Conservation (phyloP, 2,888 invertebrate genomes). For the Oligia fasciuncula region DNA sequence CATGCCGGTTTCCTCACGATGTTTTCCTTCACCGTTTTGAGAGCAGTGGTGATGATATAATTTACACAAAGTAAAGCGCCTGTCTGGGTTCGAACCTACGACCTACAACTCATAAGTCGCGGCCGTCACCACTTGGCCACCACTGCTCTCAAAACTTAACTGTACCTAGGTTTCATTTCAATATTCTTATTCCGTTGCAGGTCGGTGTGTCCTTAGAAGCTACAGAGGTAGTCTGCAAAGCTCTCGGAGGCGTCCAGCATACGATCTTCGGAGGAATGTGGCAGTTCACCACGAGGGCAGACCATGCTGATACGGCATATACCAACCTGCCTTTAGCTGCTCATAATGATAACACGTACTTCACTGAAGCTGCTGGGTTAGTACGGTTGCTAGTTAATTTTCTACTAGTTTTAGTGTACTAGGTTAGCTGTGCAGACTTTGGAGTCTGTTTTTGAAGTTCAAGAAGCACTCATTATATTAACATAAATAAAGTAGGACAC, state of each 20-base stretch:
- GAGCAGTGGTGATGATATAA: too few species aligned
- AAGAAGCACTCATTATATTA: background rate
- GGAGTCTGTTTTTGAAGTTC: background rate
- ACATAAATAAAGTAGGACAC: too few species aligned
- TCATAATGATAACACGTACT: slow-evolving; percentile 95
- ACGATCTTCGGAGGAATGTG: slow-evolving; percentile 94
- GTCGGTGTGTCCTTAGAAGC: slow-evolving; percentile 86
- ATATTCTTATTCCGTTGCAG: slow-evolving; percentile 69
- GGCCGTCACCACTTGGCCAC: too few species aligned
- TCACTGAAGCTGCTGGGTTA: slow-evolving; percentile 93
- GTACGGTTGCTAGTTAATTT: background rate
- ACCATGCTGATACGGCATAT: slow-evolving; percentile 93
- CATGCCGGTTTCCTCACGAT: too few species aligned
- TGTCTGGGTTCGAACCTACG: too few species aligned
- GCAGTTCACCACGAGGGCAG: slow-evolving; percentile 90
- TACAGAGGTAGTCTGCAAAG: slow-evolving; percentile 88
- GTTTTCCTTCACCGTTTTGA: too few species aligned
- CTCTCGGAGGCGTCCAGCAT: slow-evolving; percentile 91
- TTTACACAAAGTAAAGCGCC: too few species aligned
- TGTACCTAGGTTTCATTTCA: background rate
- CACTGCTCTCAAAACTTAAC: too few species aligned
- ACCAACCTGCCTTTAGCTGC: slow-evolving; percentile 91
- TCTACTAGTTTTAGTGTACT: background rate
- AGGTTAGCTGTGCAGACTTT: background rate
- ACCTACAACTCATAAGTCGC: too few species aligned